Evolutionary conservation across 2,797 vertebrate species (phyloP).

Genomic region (Smutsia temminckii): DNA sequence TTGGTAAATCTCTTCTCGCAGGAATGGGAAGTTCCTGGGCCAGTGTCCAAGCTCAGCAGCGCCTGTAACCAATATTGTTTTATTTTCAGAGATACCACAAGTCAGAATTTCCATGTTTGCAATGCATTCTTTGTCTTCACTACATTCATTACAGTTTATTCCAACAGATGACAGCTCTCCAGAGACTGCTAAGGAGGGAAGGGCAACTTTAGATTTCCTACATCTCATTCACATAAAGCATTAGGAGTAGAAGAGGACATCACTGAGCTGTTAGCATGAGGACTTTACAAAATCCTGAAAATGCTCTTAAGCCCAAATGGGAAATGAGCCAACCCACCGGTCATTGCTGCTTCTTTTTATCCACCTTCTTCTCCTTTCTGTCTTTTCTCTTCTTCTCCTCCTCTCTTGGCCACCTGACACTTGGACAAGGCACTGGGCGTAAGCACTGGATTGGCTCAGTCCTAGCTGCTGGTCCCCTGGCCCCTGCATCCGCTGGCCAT

Average conservation of each 20-base stretch:
- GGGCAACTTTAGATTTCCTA: not conserved
- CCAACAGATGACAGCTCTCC: slow-evolving; percentile 3
- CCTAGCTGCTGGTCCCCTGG: not conserved
- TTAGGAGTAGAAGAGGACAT: slow-evolving; percentile 40
- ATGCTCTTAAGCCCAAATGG: not conserved
- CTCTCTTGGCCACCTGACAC: not conserved
- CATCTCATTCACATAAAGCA: not conserved
- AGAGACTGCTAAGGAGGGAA: not conserved
- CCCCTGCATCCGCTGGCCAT: not conserved
- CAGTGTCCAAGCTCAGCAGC: not conserved
- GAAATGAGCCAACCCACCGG: not conserved
- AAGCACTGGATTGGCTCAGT: not conserved
- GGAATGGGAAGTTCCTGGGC: slow-evolving; percentile 41
- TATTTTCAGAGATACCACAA: not conserved
- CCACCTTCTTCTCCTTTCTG: not conserved
- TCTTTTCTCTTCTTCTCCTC: not conserved
- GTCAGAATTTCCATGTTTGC: slow-evolving; percentile 12
- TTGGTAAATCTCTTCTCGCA: slow-evolving; percentile 13
- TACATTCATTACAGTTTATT: not conserved
- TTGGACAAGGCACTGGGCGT: not conserved
- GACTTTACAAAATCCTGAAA: slow-evolving; percentile 11
- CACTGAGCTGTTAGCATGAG: not conserved
- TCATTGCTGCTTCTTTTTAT: not conserved
- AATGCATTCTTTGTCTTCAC: not conserved
- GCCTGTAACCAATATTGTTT: not conserved